Evolutionary conservation across 2,113 vertebrate species (phyloP), one percentile per base, ranked within the genome.

Genomic region (Equus przewalskii): DNA sequence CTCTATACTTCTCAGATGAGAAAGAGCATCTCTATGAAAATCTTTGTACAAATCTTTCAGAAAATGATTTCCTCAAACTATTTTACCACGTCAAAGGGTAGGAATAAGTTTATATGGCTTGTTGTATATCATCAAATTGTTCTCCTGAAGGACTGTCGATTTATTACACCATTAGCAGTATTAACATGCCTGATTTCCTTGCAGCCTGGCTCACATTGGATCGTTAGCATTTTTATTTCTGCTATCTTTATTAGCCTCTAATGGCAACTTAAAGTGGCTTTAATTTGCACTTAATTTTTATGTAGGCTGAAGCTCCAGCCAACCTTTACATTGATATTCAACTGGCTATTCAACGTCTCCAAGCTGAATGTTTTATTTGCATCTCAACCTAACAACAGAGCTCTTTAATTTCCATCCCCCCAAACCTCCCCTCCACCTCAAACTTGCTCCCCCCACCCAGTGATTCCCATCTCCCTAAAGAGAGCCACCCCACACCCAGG

Each of bases 261-360:
- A 85, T 58, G 46, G 54, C 28, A 96, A 69, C 54, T 93, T 60
- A 62, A 76, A 93, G 85, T 33, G 46, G 46, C 88, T 96, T 64
- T 80, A 84, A 93, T 76, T 84, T 93, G 76, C 84, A 88, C 81
- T 88, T 72, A 92, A 80, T 83, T 92, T 95, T 96, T 65, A 84
- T 83, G 54, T 82, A 72, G 64, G 33, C 69, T 88, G 46, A 94
- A 93, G 54, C 28, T 91, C 16, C 76, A 62, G 67, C 46, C 81
- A 97, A 91, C 21, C 51, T 56, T 91, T 58, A 78, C 16, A 67
- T 41, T 88, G 91, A 92, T 60, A 67, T 81, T 73, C 54, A 89
- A 69, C 76, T 65, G 13, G 60, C 70, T 87, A 49, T 69, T 91
- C 85, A 78, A 60, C 6, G 30, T 93, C 54, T 78, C 89, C 78